Percentiles rank a stretch among this genome's conserved stretches.
Conservation (phyloP, 2,113 vertebrate genomes). For the Hemiscyllium ocellatum region DNA sequence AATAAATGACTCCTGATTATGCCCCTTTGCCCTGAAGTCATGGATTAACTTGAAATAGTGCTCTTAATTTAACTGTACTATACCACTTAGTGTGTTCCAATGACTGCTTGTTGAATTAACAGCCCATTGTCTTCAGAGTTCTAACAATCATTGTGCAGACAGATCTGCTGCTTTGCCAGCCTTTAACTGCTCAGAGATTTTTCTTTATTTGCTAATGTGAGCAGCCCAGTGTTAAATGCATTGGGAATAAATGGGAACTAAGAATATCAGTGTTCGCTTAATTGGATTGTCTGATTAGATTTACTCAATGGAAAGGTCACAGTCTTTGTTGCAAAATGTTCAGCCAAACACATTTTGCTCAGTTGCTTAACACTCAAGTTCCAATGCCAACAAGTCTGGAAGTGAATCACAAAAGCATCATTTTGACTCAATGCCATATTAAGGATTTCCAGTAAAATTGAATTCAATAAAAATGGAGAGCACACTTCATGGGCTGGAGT, state of each 20-base stretch:
- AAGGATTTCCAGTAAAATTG: no score
- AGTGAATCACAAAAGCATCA: not conserved
- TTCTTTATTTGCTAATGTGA: not conserved
- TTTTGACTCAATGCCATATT: not conserved
- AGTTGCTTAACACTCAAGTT: not conserved
- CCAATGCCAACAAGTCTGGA: not conserved
- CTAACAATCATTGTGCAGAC: not conserved
- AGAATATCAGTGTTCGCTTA: not conserved
- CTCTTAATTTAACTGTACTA: not conserved
- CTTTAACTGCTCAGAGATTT: not conserved
- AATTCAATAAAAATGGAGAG: no score
- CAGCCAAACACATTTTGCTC: not conserved
- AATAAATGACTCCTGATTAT: conserved; percentile 10
- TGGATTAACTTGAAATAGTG: not conserved
- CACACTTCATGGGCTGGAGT: no score
- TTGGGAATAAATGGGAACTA: not conserved
- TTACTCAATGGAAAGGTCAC: not conserved
- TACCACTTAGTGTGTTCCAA: not conserved
- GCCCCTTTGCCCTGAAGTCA: not conserved
- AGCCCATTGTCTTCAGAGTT: not conserved
- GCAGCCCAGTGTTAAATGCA: not conserved
- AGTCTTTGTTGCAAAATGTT: not conserved
- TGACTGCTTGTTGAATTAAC: not conserved
- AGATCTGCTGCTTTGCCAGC: not conserved
- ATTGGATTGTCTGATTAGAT: not conserved